Percentiles rank a stretch among this genome's conserved stretches.
phyloP scores from a whole-genome alignment of 1,140 invertebrate species.

The Ladona fulva region DNA sequence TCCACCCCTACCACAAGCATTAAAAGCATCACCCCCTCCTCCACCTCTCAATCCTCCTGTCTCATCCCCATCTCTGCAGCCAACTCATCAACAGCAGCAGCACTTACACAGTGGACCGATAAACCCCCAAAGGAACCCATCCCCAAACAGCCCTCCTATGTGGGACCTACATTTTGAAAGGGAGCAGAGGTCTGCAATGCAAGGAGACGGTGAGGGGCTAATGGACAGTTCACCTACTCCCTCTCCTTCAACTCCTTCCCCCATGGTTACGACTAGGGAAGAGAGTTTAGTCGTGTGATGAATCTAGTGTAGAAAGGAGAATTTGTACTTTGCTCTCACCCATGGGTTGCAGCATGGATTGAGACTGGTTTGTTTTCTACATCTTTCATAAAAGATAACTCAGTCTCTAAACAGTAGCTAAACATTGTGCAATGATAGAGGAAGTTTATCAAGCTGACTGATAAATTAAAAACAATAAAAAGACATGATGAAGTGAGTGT shows the following conservation, averaged over 20 bases:
- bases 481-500: background rate
- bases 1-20: background rate
- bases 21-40: conserved; percentile 1
- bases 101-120: background rate
- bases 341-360: too few species aligned
- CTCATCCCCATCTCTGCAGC: background rate
- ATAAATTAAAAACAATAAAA: background rate
- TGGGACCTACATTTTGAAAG: conserved; percentile 30
- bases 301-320: background rate
- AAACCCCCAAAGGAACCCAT: background rate
- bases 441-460: background rate
- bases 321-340: background rate
- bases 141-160: conserved; percentile 14
- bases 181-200: conserved; percentile 15
- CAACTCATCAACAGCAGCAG: background rate
- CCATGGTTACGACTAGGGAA: conserved; percentile 34
- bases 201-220: conserved; percentile 20
- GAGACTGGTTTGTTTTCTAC: background rate
- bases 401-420: too few species aligned
- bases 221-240: conserved; percentile 29
- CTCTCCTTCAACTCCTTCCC: conserved; percentile 32
- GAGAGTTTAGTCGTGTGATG: conserved; percentile 29
- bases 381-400: too few species aligned
- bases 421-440: too few species aligned
- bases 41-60: background rate